phyloP scores from a whole-genome alignment of 2,113 vertebrate genomes.

The Brachyistius frenatus region DNA sequence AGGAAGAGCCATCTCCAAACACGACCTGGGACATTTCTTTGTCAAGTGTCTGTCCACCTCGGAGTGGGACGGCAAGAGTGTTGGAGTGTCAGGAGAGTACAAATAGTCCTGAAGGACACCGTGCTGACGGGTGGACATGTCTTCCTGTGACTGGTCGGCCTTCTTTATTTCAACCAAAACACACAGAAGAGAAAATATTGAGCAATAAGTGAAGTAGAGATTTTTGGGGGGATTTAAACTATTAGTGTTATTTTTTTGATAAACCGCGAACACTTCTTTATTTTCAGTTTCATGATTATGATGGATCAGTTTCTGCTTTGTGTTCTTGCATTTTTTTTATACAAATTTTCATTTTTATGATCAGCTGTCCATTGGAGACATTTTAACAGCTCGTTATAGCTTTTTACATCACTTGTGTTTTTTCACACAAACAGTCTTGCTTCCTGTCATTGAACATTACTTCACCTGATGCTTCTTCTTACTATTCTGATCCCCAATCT shows the following conservation, averaged over 20 bases:
- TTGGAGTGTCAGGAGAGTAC: constrained; percentile 89
- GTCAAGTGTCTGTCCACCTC: constrained; percentile 88
- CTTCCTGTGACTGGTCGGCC: neutral
- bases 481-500: neutral
- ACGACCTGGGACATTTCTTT: constrained; percentile 92
- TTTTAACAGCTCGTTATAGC: neutral
- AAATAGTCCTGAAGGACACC: constrained; percentile 34
- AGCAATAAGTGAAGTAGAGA: neutral
- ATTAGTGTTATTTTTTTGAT: neutral
- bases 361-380: neutral
- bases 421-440: too few species aligned
- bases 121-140: neutral
- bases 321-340: constrained; percentile 3
- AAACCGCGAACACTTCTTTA: neutral
- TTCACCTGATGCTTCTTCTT: neutral
- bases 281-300: neutral
- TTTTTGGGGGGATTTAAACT: neutral
- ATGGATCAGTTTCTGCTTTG: neutral
- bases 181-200: neutral
- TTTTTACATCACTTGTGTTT: neutral
- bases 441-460: neutral
- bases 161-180: neutral
- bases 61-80: constrained; percentile 86
- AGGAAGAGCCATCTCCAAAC: constrained; percentile 90
- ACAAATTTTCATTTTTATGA: neutral